Percentiles rank a stretch among this genome's conserved stretches.
Evolutionary conservation across 1,140 invertebrate species (phyloP).

Genomic region (Pararge aegeria): DNA sequence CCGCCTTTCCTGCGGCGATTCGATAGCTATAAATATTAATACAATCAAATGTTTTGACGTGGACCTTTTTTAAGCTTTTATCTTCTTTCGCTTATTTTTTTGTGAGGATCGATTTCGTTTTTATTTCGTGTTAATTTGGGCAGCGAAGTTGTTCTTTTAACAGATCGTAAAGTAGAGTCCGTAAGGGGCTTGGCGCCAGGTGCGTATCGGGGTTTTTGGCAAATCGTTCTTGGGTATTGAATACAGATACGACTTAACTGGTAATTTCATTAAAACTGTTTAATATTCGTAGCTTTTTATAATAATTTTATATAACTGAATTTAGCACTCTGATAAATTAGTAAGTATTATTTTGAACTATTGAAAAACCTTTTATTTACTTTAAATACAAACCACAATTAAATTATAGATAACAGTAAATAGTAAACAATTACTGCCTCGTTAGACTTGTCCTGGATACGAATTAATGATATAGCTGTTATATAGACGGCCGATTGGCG

Average conservation of each 20-base stretch:
- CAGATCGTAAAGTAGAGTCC: conserved; percentile 79
- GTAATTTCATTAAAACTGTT: neutral
- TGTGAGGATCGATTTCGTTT: conserved; percentile 69
- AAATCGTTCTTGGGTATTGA: conserved; percentile 27
- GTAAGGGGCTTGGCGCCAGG: conserved; percentile 57
- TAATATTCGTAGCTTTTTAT: too few species aligned
- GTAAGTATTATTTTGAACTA: too few species aligned
- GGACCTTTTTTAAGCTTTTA: conserved; percentile 76
- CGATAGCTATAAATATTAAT: conserved; percentile 77
- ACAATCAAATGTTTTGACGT: conserved; percentile 80
- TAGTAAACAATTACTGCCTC: too few species aligned
- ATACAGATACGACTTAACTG: conserved; percentile 6
- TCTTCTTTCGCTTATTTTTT: conserved; percentile 75
- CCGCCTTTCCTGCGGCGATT: conserved; percentile 69
- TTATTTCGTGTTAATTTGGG: conserved; percentile 81
- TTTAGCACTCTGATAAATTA: too few species aligned
- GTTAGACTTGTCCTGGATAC: too few species aligned
- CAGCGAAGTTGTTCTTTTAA: conserved; percentile 79
- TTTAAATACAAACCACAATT: too few species aligned
- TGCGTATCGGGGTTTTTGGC: conserved; percentile 45
- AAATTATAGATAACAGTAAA: too few species aligned
- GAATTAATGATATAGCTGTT: too few species aligned
- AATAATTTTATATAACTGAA: too few species aligned
- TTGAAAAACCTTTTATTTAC: too few species aligned
- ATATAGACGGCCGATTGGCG: too few species aligned